phyloP scores from a whole-genome alignment of 2,797 vertebrate genomes.

The Scyliorhinus canicula region DNA sequence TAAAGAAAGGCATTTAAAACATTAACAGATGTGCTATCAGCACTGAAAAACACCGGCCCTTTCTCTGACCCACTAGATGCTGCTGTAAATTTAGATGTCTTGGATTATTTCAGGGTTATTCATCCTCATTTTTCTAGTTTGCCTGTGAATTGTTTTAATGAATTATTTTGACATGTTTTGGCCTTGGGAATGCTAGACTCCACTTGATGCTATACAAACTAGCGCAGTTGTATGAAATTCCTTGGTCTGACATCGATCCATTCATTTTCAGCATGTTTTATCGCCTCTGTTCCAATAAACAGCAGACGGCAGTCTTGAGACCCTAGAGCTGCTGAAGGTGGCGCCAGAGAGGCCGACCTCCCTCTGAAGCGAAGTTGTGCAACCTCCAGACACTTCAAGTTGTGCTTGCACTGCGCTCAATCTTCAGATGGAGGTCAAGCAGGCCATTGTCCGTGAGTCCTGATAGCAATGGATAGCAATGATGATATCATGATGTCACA shows the following conservation, averaged over 20 bases:
- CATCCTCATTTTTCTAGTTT: neutral
- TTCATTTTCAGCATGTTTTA: neutral
- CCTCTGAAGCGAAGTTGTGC: neutral
- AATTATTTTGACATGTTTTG: neutral
- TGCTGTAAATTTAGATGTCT: neutral
- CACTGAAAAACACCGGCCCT: neutral
- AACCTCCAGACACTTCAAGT: neutral
- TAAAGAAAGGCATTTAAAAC: conserved; percentile 36
- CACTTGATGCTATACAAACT: neutral
- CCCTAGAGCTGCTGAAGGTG: neutral
- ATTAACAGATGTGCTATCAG: conserved; percentile 15
- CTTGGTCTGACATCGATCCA: neutral
- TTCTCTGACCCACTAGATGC: neutral
- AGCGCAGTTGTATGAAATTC: neutral
- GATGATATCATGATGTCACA: neutral
- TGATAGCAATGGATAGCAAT: neutral
- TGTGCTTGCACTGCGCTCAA: neutral
- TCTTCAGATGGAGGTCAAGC: neutral
- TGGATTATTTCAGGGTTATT: conserved; percentile 16
- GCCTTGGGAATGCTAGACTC: neutral
- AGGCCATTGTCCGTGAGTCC: no score
- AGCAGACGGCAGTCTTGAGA: neutral
- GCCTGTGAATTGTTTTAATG: conserved; percentile 24
- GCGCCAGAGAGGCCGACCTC: neutral
- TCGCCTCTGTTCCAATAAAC: neutral